Evolutionary conservation across 2,113 vertebrate genomes (phyloP).

Genomic region (Myotis yumanensis): DNA sequence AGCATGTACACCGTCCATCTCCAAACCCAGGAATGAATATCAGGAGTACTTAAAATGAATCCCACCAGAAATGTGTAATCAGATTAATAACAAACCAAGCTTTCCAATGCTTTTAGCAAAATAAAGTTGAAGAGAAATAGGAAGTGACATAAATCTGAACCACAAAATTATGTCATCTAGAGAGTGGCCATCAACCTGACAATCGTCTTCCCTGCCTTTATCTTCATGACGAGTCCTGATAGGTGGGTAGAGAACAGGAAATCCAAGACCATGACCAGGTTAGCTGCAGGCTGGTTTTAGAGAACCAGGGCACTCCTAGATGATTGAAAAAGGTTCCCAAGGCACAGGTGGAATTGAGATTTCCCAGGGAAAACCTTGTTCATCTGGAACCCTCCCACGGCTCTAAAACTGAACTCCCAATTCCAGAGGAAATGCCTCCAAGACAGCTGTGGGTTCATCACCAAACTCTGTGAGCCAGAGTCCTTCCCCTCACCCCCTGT

Average conservation of each 20-base stretch:
- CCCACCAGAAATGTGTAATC: neutral
- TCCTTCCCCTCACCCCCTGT: rapidly evolving
- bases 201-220: neutral
- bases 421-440: neutral
- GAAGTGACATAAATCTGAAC: neutral
- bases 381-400: no score
- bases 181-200: neutral
- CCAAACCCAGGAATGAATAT: neutral
- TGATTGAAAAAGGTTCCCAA: neutral
- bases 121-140: neutral
- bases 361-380: neutral
- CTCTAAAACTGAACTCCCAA: neutral
- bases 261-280: neutral
- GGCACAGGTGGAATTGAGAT: neutral
- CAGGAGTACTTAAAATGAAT: neutral
- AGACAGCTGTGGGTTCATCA: neutral
- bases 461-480: neutral
- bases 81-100: neutral
- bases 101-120: neutral
- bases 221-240: neutral
- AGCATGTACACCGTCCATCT: neutral
- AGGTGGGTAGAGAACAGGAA: neutral
- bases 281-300: neutral
- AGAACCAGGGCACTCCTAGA: neutral
- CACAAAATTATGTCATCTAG: neutral